Percentiles rank a stretch among this genome's conserved stretches.
These are phyloP conservation scores for Blastomussa wellsi DNA, from an alignment of 92 coral and sea anemone species.

Conservation along the genomic window DNA sequence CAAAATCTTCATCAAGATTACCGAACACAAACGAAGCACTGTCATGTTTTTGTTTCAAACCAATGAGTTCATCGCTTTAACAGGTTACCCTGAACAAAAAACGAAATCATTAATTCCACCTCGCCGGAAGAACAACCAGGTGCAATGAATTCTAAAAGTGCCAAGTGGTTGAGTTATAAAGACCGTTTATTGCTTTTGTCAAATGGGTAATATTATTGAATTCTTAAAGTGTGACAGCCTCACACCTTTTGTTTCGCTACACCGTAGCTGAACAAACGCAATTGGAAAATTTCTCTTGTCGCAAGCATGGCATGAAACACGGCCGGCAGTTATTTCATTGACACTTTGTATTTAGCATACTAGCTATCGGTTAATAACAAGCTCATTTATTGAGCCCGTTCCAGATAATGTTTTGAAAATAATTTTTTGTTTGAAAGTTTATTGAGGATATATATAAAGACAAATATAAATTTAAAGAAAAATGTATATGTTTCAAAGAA, in stretches of 20 bases:
- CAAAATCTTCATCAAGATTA: constrained; percentile 17
- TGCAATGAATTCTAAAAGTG: not conserved
- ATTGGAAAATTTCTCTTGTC: constrained; percentile 10
- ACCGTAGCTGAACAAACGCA: constrained; percentile 32
- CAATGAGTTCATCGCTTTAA: not conserved
- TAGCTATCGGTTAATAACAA: not conserved
- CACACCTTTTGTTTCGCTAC: constrained; percentile 1
- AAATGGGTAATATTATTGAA: constrained; percentile 15
- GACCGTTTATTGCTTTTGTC: constrained; percentile 1
- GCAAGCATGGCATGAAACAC: constrained; percentile 15
- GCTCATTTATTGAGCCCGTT: not conserved
- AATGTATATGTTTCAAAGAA: not conserved
- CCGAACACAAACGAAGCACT: constrained; percentile 11
- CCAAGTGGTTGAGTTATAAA: not conserved
- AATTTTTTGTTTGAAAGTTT: not conserved
- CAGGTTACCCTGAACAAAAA: not conserved
- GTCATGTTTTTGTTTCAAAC: not conserved
- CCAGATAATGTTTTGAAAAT: not conserved
- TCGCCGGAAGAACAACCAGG: not conserved
- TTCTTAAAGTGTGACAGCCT: constrained; percentile 21
- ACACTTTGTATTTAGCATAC: not conserved
- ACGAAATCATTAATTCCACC: not conserved
- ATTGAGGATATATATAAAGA: not conserved
- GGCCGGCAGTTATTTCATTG: not conserved
- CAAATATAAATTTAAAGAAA: not conserved